Evolutionary conservation across 2,113 vertebrate species (phyloP).

Genomic region (Zapornia atra): DNA sequence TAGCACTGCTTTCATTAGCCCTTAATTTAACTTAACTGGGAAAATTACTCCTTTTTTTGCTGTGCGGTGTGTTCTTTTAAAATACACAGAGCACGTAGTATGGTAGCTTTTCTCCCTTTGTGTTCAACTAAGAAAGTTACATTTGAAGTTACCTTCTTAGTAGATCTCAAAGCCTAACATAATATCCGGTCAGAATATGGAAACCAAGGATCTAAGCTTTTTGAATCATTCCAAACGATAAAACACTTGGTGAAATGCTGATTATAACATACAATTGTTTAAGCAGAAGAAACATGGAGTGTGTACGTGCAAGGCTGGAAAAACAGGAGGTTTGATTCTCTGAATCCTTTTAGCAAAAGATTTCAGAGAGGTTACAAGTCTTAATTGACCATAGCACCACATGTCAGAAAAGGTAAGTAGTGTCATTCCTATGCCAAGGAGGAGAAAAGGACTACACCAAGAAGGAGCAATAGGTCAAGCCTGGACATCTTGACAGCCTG

Average conservation of each 20-base stretch:
- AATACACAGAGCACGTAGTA: neutral
- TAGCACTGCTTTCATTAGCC: neutral
- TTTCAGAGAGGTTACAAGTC: neutral
- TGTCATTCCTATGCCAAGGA: neutral
- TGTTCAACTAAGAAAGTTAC: neutral
- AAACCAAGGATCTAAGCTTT: neutral
- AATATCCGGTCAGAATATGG: neutral
- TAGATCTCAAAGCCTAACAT: neutral
- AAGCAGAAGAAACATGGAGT: neutral
- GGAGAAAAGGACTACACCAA: neutral
- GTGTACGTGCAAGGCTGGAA: neutral
- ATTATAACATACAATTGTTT: neutral
- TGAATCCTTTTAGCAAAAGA: neutral
- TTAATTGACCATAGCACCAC: neutral
- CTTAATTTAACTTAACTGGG: neutral
- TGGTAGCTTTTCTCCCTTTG: neutral
- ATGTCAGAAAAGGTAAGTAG: conserved; percentile 21
- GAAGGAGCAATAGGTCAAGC: conserved; percentile 40
- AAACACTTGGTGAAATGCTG: neutral
- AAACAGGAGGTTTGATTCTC: neutral
- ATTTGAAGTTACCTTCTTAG: neutral
- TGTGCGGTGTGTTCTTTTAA: neutral
- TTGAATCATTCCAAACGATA: neutral
- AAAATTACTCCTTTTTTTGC: neutral
- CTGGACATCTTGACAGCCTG: neutral